Base-by-base conservation (phyloP, 2,113 vertebrate genomes). In the Triplophysa dalaica region DNA sequence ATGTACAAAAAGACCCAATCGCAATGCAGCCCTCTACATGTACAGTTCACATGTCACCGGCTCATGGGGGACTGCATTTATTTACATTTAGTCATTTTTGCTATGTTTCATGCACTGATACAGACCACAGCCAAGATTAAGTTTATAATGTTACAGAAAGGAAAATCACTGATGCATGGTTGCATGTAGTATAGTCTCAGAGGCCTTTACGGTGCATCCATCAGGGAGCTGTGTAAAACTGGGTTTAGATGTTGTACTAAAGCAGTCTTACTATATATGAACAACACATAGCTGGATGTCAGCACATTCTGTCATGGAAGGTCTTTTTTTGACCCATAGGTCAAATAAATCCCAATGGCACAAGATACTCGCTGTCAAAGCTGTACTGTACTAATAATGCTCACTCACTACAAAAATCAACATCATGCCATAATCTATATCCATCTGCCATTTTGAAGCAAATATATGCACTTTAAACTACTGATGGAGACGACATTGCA, bases 291-390 rank as follows among this genome's bases (percentile, higher is more conserved):
- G 41, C 22, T 33, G 41, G 60, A 4, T 58, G 29, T 62, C 52
- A 64, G 58, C 63, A 48, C 17, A 54, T 41, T 63, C 82, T 78
- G 75, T 66, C 60, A 75, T 72, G 41, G 65, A 77, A 48, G 64
- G 26, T 48, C 64, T 69, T 11, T 48, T 79, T 48, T 14, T 74
- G 63, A 19, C 65, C 24, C 14, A 6, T 64, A 64, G 73, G 70
- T 74, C 70, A 74, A 74, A 24, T 52, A 64, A 29, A 50, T 17
- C 73, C 16, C 43, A 29, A n/a, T 14, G 22, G 60, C 22, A 75
- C 21, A 75, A 50, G 24, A 75, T 75, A 63, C 43, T 75, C 58
- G 17, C 41, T 70, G 67, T 22, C 68, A 61, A 12, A 61, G 58
- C 17, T 17, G 7, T n/a, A 43, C 17, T 8, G 7, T 16, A 29